phyloP scores from a whole-genome alignment of 2,797 vertebrate species.

The Aphelocoma californica region DNA sequence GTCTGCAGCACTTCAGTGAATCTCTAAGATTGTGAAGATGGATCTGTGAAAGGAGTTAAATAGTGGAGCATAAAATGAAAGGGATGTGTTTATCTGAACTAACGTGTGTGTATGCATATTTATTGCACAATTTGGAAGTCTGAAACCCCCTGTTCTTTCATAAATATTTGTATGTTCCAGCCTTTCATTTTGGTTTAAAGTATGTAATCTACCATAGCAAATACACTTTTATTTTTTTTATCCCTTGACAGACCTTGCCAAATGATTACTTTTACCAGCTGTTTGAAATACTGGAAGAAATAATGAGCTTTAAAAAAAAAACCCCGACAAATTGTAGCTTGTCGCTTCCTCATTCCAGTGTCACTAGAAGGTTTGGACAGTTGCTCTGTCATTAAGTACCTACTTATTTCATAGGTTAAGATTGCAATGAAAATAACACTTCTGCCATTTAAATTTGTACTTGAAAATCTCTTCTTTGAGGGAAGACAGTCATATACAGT shows the following conservation, averaged over 20 bases:
- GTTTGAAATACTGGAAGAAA: constrained; percentile 9
- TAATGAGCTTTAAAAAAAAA: not conserved
- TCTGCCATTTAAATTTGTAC: not conserved
- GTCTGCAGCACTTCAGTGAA: not conserved
- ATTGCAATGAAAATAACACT: constrained; percentile 23
- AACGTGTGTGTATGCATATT: not conserved
- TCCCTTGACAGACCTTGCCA: constrained; percentile 18
- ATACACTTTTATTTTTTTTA: not conserved
- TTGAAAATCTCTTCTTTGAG: not conserved
- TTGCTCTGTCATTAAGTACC: not conserved
- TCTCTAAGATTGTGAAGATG: no score
- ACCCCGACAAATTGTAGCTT: not conserved
- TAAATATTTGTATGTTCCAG: constrained; percentile 13
- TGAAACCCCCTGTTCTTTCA: not conserved
- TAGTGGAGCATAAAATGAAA: not conserved
- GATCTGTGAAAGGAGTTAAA: not conserved
- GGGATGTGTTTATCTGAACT: not conserved
- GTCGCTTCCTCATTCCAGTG: not conserved
- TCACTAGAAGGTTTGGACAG: not conserved
- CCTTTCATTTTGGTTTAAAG: constrained; percentile 26
- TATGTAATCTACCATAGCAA: not conserved
- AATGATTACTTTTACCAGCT: constrained; percentile 38
- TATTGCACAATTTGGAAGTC: not conserved
- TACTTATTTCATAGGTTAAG: constrained; percentile 7
- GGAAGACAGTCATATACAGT: not conserved